Percentiles rank a stretch among this genome's conserved stretches.
Evolutionary conservation across 2,888 invertebrate species (phyloP).

Genomic region (Tetragonula carbonaria): DNA sequence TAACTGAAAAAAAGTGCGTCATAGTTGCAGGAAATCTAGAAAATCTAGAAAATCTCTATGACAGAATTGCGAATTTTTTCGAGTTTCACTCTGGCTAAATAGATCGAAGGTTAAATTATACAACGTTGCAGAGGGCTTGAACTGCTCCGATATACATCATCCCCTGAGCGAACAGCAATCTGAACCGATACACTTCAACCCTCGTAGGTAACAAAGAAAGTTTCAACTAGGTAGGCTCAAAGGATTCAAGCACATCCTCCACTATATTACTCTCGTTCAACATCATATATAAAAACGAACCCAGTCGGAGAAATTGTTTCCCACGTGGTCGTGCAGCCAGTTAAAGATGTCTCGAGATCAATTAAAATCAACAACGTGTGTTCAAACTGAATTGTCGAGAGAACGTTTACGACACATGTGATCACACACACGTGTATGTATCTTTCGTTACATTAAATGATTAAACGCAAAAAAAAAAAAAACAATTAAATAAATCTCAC

Average conservation of each 20-base stretch:
- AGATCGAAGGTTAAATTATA: not conserved
- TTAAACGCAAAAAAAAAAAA: no score
- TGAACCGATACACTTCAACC: not conserved
- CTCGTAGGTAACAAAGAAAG: slow-evolving; percentile 13
- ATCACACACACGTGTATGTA: not conserved
- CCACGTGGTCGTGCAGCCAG: slow-evolving; percentile 29
- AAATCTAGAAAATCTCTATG: no score
- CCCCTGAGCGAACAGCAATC: not conserved
- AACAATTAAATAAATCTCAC: no score
- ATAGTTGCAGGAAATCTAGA: no score
- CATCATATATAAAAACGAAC: not conserved
- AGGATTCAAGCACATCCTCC: slow-evolving; percentile 11
- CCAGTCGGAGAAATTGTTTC: slow-evolving; percentile 11
- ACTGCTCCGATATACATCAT: no score
- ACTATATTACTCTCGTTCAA: not conserved
- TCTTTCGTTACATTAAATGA: no score
- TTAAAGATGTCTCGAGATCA: slow-evolving; percentile 44
- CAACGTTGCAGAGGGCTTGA: not conserved
- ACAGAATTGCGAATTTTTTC: no score
- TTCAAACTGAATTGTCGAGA: slow-evolving; percentile 24
- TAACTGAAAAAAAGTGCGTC: no score
- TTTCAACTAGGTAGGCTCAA: not conserved
- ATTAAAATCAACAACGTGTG: slow-evolving; percentile 42
- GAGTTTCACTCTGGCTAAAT: no score
- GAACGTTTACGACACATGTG: not conserved